Base-by-base conservation (phyloP, 2,113 vertebrate species). In the Megaleporinus macrocephalus region DNA sequence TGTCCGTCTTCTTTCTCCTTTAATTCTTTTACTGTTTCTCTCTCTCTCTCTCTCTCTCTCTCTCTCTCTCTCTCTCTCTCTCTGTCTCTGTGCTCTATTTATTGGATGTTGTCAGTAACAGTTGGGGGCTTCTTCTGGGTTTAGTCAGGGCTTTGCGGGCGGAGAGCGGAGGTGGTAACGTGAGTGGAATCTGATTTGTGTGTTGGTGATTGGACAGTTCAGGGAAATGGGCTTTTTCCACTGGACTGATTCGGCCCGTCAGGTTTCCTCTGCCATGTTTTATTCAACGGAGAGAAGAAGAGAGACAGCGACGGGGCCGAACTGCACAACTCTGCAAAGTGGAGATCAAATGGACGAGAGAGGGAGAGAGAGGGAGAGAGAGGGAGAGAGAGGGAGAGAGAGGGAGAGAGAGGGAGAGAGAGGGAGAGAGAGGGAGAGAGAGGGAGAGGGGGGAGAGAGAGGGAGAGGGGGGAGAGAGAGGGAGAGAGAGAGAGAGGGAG, bases 41-140 rank as follows among this genome's bases (percentile, higher is more conserved):
- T 44, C 41, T 44, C 9, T 44, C 41, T 7, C 41, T 9, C 1
- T 44, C 11, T 44, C 41, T 44, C 41, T 44, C 5, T 44, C 9
- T 44, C 9, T 11, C 11, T 44, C 9, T 44, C 36, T 36, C 36
- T 36, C 69, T 18, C n/a, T 74, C 66, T 83, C 66, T 70, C 6
- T 76, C n/a, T 74, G 14, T 24, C 73, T 70, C 51, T 51, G 5
- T 79, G 90, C 57, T 87, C 0, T 79, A 87, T 82, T 85, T 83
- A 0, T 83, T 63, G n/a, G 57, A 62, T 71, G 12, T 26, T 66
- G 63, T 66, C 63, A 66, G 29, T 0, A 66, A 66, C 18, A 9
- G 30, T 1, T 6, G 16, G 27, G 5, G 16, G 62, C 5, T 20
- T 66, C 33, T 15, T 7, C 61, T 29, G 29, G 24, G 11, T 29